Evolutionary conservation across 2,113 vertebrate genomes (phyloP).

Genomic region (Triplophysa rosa): DNA sequence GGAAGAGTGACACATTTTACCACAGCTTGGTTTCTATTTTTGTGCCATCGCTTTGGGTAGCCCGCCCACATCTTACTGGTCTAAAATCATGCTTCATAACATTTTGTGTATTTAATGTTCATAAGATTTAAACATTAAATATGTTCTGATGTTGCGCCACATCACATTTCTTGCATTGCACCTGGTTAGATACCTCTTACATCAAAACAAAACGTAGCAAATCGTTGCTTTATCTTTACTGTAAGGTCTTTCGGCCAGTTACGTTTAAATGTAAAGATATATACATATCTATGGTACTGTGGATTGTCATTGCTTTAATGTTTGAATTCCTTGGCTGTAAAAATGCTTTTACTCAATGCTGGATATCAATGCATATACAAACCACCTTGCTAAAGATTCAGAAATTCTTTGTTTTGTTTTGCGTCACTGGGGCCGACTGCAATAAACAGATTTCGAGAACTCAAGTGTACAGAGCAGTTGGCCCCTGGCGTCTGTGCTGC

Average conservation of each 20-base stretch:
- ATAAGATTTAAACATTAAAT: no score
- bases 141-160: background rate
- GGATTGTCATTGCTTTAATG: background rate
- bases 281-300: slow-evolving; percentile 1
- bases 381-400: background rate
- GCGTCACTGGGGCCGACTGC: slow-evolving; percentile 19
- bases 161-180: background rate
- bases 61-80: no score
- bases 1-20: no score
- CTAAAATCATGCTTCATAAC: no score
- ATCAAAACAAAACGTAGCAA: slow-evolving; percentile 25
- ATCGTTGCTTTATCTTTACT: slow-evolving; percentile 1
- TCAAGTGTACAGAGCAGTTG: background rate
- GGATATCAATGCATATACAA: slow-evolving; percentile 6
- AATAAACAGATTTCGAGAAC: background rate
- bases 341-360: slow-evolving; percentile 21
- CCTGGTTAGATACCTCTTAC: slow-evolving; percentile 10
- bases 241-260: slow-evolving; percentile 3
- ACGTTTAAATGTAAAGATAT: background rate
- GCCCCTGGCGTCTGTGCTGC: slow-evolving; percentile 12
- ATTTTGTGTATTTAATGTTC: no score
- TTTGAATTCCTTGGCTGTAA: background rate
- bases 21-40: no score
- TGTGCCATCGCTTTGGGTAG: no score
- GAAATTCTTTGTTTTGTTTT: slow-evolving; percentile 5